phyloP scores from a whole-genome alignment of 2,113 vertebrate genomes.

The Poeciliopsis retropinna region DNA sequence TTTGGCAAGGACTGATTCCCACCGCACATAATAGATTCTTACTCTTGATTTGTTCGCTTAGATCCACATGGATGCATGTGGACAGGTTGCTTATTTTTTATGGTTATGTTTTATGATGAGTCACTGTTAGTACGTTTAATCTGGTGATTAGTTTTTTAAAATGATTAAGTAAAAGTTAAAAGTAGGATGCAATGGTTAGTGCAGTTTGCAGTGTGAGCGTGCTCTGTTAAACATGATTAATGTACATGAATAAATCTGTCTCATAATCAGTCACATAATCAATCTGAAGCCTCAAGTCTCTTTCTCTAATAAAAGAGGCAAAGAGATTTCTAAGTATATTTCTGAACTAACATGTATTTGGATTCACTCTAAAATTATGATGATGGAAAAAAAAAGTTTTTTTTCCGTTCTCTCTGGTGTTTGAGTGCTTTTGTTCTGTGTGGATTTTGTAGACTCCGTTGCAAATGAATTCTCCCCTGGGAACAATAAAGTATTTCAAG shows the following conservation, averaged over 20 bases:
- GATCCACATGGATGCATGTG: too few species aligned
- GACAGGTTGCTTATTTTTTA: too few species aligned
- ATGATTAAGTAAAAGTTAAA: not conserved
- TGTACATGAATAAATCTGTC: not conserved
- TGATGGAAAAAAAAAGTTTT: not conserved
- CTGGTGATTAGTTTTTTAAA: too few species aligned
- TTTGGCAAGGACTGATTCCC: constrained; percentile 18
- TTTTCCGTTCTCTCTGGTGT: too few species aligned
- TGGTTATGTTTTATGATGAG: too few species aligned
- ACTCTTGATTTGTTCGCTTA: not conserved
- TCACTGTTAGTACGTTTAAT: too few species aligned
- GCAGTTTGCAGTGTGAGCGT: not conserved
- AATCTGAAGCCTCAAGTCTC: not conserved
- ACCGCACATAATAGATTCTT: constrained; percentile 1
- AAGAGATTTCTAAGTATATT: not conserved
- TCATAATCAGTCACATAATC: not conserved
- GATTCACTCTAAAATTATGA: not conserved
- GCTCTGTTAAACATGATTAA: not conserved
- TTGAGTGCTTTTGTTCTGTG: too few species aligned
- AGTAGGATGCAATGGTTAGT: not conserved
- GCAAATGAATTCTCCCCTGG: too few species aligned
- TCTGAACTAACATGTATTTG: not conserved
- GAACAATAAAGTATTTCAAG: too few species aligned
- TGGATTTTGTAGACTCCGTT: too few species aligned
- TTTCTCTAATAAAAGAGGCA: not conserved